Evolutionary conservation across 2,113 vertebrate genomes (phyloP), one percentile per base, ranked within the genome.

Genomic region (Arvicanthis niloticus): DNA sequence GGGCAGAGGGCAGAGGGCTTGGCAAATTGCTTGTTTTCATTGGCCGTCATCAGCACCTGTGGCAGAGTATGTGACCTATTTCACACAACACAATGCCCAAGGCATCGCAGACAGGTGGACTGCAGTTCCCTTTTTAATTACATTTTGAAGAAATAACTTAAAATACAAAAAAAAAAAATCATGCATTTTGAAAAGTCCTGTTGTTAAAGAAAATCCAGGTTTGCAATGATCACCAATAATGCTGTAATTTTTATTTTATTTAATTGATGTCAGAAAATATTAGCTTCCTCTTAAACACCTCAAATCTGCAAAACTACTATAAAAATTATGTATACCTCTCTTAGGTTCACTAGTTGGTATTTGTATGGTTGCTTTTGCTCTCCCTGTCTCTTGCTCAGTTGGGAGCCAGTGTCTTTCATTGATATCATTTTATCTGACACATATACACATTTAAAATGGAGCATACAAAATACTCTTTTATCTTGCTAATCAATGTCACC

Each of bases 61-160:
- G 98, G 99, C 98, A 99, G 98, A 98, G 98, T 98, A 97, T 97
- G 96, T 98, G 99, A 99, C 99, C 98, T 98, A 98, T 99, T 99
- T 99, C 97, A n/a, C 98, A 37, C 51, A 98, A 96, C 96, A 81
- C 98, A 98, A 97, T 87, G 97, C 99, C 98, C 88, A 13, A 62
- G 98, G 99, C 98, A 94, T 96, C 96, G 98, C 95, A 96, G 98
- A 99, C 98, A 99, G 98, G 99, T 99, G 98, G 98, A 98, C 98
- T 98, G 98, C 98, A 98, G 98, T 98, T 99, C 98, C 91, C 92
- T 96, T 99, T 99, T 99, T 99, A 99, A 99, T 99, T 99, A 99
- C 98, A 99, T 99, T 98, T 99, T 98, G 98, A 98, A 92, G 60
- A 84, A 93, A 93, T 96, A 96, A 84, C 94, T 96, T 91, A 85